Evolutionary conservation across 2,888 invertebrate genomes (phyloP).

Genomic region (Apamea sordens): DNA sequence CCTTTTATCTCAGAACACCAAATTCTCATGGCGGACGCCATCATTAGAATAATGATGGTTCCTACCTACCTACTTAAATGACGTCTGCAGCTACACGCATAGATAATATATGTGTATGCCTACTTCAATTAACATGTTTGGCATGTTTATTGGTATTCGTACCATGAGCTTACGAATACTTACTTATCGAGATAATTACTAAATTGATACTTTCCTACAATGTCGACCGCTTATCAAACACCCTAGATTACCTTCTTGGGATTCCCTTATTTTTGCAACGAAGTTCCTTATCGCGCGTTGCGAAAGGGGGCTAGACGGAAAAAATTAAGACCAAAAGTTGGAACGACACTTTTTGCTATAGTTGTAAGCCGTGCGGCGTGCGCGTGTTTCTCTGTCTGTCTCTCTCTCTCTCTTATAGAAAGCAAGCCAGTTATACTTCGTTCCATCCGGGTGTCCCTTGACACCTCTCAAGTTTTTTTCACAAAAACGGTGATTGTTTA

Average conservation of each 20-base stretch:
- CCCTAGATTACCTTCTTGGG: background rate
- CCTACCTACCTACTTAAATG: background rate
- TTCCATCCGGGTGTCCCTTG: too few species aligned
- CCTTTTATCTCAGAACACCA: too few species aligned
- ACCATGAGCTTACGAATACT: background rate
- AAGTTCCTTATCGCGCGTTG: too few species aligned
- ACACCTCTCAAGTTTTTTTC: too few species aligned
- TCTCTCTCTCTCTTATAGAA: too few species aligned
- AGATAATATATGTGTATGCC: too few species aligned
- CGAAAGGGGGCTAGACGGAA: too few species aligned
- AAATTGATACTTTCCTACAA: background rate
- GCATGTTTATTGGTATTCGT: background rate
- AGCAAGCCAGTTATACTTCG: too few species aligned
- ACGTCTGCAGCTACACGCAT: background rate
- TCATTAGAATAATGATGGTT: background rate
- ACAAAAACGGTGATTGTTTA: background rate
- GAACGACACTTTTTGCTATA: too few species aligned
- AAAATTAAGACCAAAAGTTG: too few species aligned
- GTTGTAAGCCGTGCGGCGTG: too few species aligned
- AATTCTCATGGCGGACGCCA: constrained; percentile 23
- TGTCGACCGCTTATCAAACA: background rate
- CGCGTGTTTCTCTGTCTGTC: too few species aligned
- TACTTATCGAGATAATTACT: background rate
- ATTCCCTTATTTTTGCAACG: background rate
- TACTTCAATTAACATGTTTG: constrained; percentile 1